phyloP scores from a whole-genome alignment of 2,113 vertebrate genomes.

The Dromaius novaehollandiae region DNA sequence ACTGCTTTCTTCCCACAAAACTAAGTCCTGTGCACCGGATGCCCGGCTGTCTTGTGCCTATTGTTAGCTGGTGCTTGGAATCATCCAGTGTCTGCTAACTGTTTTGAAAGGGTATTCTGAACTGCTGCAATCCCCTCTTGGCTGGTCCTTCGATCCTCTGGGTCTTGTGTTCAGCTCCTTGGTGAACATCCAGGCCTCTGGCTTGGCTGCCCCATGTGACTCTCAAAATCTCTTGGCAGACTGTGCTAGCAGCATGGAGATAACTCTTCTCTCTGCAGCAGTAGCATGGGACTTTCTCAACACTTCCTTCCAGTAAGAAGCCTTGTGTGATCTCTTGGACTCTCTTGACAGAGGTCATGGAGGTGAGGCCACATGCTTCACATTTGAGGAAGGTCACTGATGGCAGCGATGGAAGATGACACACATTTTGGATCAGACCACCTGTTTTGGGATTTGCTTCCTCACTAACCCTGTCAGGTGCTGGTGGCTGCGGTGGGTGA shows the following conservation, averaged over 20 bases:
- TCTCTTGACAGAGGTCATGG: too few relatives aligned
- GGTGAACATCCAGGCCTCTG: neutral
- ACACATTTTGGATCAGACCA: too few relatives aligned
- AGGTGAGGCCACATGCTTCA: neutral
- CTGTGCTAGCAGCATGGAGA: neutral
- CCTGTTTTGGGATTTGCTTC: too few relatives aligned
- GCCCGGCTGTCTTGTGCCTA: neutral
- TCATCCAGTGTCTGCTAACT: neutral
- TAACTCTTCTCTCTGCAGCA: neutral
- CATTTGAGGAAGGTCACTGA: rapidly evolving
- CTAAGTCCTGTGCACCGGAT: neutral
- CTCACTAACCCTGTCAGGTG: too few relatives aligned
- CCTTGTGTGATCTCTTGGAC: neutral
- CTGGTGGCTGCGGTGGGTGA: too few relatives aligned
- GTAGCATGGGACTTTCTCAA: neutral
- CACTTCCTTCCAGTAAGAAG: rapidly evolving
- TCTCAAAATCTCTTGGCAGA: rapidly evolving
- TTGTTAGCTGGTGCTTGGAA: neutral
- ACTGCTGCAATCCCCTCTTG: neutral
- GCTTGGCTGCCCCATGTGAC: rapidly evolving
- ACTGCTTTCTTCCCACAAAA: neutral
- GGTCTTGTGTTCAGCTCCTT: neutral
- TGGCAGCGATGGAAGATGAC: neutral
- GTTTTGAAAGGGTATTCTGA: neutral
- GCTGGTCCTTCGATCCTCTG: neutral